A percentile compares a stretch with the other conserved stretches of the same genome.
Conservation (phyloP, 2,888 invertebrate genomes). For the Rotaria magnacalcarata region DNA sequence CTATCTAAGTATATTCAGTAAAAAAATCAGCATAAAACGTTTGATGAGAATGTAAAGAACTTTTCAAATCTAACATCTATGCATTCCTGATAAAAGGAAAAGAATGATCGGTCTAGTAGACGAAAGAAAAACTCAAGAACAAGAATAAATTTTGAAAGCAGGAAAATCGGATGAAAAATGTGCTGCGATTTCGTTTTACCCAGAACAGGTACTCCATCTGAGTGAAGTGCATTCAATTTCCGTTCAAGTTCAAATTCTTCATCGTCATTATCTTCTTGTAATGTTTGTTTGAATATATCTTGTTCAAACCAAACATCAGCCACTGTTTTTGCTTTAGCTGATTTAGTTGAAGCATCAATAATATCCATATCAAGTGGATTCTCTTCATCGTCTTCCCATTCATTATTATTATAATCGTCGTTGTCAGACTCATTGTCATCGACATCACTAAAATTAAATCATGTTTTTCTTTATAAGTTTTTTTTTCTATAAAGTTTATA, state of each 20-base stretch:
- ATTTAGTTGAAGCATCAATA: neutral
- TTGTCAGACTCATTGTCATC: constrained; percentile 48
- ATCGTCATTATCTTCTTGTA: neutral
- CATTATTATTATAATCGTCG: constrained; percentile 48
- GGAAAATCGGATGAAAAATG: too few species aligned
- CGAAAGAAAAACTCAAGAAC: too few species aligned
- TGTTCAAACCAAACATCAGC: constrained; percentile 37
- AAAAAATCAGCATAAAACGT: too few species aligned
- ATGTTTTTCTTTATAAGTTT: neutral
- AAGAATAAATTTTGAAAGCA: too few species aligned
- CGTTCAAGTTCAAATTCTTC: constrained; percentile 33
- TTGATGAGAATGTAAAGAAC: too few species aligned
- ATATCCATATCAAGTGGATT: constrained; percentile 59
- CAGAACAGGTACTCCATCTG: neutral
- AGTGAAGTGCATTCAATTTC: neutral
- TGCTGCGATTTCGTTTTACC: neutral
- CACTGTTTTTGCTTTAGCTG: constrained; percentile 5
- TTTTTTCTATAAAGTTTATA: neutral
- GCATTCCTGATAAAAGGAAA: too few species aligned
- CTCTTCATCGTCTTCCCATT: constrained; percentile 60
- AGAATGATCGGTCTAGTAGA: too few species aligned
- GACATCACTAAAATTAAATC: constrained; percentile 28
- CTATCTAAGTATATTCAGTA: too few species aligned
- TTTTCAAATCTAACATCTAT: too few species aligned
- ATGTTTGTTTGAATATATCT: constrained; percentile 16